Percentiles rank a stretch among this genome's conserved stretches.
Conservation (phyloP, 1,140 invertebrate species). For the Lysiphlebus fabarum region DNA sequence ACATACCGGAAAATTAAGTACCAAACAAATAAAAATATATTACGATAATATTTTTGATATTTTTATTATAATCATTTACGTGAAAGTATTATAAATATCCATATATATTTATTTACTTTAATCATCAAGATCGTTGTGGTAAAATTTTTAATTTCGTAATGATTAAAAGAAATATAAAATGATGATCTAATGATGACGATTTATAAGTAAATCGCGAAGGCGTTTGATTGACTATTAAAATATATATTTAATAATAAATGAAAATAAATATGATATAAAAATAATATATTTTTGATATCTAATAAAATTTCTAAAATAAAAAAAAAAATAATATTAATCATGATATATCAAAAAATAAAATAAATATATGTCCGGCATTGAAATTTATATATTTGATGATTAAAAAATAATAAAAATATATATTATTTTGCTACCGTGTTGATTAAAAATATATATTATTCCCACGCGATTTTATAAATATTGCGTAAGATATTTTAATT, state of each 20-base stretch:
- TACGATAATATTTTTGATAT: conserved; percentile 5
- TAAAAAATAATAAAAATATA: no score
- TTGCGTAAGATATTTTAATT: background rate
- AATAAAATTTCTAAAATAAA: no score
- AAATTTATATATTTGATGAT: no score
- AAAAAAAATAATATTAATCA: no score
- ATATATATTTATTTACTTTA: conserved; percentile 8
- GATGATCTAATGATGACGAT: conserved; percentile 22
- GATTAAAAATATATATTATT: background rate
- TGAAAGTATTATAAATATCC: conserved; percentile 21
- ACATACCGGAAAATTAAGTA: no score
- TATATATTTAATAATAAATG: no score
- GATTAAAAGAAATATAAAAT: conserved; percentile 7
- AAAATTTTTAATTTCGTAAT: conserved; percentile 15
- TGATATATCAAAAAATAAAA: no score
- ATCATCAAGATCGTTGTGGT: conserved; percentile 18
- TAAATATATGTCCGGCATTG: no score
- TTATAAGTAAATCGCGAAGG: background rate
- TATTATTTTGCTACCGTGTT: no score
- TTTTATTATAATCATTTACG: conserved; percentile 13
- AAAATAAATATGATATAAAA: no score
- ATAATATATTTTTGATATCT: no score
- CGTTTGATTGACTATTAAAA: background rate
- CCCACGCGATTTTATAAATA: conserved; percentile 5
- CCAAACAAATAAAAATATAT: no score